These are phyloP conservation scores for Atherinosoma microstoma DNA, from an alignment of 2,797 vertebrate species.

Conservation along the genomic window DNA sequence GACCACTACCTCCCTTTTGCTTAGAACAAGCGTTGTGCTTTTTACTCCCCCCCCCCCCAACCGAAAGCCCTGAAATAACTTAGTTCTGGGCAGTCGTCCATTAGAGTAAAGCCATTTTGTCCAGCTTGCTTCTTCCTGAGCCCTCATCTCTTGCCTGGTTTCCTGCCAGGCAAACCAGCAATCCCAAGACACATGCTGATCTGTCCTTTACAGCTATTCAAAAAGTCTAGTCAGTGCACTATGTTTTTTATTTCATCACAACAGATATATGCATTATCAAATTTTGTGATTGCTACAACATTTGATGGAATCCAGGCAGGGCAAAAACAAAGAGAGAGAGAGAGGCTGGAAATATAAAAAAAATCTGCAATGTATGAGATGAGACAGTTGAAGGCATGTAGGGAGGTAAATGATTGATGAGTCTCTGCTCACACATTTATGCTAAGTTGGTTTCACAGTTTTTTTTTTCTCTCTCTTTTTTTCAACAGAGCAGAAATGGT, in stretches of 20 bases:
- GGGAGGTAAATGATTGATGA: slow-evolving; percentile 75
- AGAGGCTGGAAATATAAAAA: slow-evolving; percentile 57
- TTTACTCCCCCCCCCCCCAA: slow-evolving; percentile 42
- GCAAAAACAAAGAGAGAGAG: slow-evolving; percentile 23
- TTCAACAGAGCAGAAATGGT: slow-evolving; percentile 53
- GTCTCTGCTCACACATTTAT: slow-evolving; percentile 60
- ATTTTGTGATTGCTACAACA: slow-evolving; percentile 36
- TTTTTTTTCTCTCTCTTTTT: slow-evolving; percentile 20
- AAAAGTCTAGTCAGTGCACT: slow-evolving; percentile 24
- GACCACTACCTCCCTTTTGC: neutral
- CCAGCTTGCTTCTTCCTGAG: slow-evolving; percentile 53
- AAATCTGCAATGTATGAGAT: slow-evolving; percentile 58
- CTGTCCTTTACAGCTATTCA: slow-evolving; percentile 50
- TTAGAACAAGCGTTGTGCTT: slow-evolving; percentile 52
- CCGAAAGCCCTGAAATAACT: slow-evolving; percentile 68
- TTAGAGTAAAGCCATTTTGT: slow-evolving; percentile 59
- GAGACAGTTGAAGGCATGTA: slow-evolving; percentile 50
- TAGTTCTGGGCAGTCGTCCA: slow-evolving; percentile 70
- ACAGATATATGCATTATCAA: slow-evolving; percentile 44
- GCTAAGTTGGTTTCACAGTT: slow-evolving; percentile 60
- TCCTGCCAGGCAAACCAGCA: slow-evolving; percentile 62
- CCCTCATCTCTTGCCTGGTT: slow-evolving; percentile 50
- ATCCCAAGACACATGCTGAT: slow-evolving; percentile 52
- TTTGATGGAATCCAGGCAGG: slow-evolving; percentile 45
- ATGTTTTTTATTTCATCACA: slow-evolving; percentile 48